phyloP scores from a whole-genome alignment of 1,140 invertebrate genomes.

The Megalonaias nervosa region DNA sequence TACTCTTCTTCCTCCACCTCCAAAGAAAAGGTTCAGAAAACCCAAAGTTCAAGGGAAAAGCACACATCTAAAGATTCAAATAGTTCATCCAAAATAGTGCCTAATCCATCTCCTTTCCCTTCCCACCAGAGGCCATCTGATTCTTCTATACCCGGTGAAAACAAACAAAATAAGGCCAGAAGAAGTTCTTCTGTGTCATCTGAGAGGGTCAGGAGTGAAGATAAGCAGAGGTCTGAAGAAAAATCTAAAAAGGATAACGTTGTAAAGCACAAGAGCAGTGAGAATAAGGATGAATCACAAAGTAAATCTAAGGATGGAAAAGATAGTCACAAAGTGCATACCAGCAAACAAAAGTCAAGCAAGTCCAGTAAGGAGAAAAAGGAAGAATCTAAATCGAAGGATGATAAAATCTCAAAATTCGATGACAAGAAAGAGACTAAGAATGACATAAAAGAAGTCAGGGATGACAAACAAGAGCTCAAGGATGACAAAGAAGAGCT shows the following conservation, averaged over 20 bases:
- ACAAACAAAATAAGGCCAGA: constrained; percentile 14
- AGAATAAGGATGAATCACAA: constrained; percentile 17
- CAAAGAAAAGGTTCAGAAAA: neutral
- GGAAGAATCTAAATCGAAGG: too few species aligned
- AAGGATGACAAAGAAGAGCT: constrained; percentile 12
- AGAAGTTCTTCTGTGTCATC: constrained; percentile 31
- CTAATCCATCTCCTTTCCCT: neutral
- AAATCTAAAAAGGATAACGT: constrained; percentile 18
- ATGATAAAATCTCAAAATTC: too few species aligned
- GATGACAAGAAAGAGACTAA: constrained; percentile 3
- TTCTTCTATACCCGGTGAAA: constrained; percentile 10
- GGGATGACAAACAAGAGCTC: constrained; percentile 12
- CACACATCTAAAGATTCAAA: constrained; percentile 25
- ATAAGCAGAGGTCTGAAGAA: constrained; percentile 18
- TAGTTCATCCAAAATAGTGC: neutral
- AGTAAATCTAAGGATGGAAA: neutral
- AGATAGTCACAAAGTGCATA: too few species aligned
- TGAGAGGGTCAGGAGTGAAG: constrained; percentile 11
- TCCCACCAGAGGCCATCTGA: constrained; percentile 26
- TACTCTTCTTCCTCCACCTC: neutral
- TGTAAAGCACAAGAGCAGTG: constrained; percentile 17
- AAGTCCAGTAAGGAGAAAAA: too few species aligned
- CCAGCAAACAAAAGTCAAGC: too few species aligned
- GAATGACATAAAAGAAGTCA: constrained; percentile 16
- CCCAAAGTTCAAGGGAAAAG: constrained; percentile 13